Conservation (phyloP, 2,888 invertebrate species). For the Cremastinae sp. region DNA sequence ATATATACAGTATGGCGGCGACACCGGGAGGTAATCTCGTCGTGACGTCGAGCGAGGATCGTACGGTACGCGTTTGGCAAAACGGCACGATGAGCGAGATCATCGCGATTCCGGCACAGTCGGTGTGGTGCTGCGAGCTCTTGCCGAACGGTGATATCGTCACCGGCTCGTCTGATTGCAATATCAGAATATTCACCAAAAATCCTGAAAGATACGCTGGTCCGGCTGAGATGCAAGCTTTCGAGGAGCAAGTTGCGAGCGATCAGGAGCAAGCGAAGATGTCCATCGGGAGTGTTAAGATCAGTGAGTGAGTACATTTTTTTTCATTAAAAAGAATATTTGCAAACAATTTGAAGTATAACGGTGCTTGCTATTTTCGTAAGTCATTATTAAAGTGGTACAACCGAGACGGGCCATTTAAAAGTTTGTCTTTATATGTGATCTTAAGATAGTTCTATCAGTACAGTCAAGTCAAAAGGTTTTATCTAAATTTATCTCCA, state of each 20-base stretch:
- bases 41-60: constrained; percentile 94
- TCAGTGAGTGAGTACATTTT: constrained; percentile 86
- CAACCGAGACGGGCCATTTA: too few species aligned
- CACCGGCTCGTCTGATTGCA: constrained; percentile 89
- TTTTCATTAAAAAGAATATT: neutral
- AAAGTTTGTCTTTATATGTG: too few species aligned
- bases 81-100: constrained; percentile 85
- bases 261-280: constrained; percentile 82
- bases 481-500: too few species aligned
- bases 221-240: constrained; percentile 83
- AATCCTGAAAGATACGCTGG: constrained; percentile 87
- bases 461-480: too few species aligned
- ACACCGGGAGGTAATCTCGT: constrained; percentile 83
- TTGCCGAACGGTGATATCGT: constrained; percentile 94
- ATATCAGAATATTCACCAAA: constrained; percentile 92
- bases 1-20: constrained; percentile 86
- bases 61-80: constrained; percentile 91
- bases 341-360: too few species aligned
- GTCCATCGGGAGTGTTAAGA: constrained; percentile 88
- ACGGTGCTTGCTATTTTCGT: too few species aligned
- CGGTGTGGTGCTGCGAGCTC: constrained; percentile 93
- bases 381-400: too few species aligned
- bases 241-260: constrained; percentile 87
- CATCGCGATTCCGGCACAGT: constrained; percentile 90
- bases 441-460: too few species aligned